Evolutionary conservation across 2,113 vertebrate genomes (phyloP).

Genomic region (Indri indri): DNA sequence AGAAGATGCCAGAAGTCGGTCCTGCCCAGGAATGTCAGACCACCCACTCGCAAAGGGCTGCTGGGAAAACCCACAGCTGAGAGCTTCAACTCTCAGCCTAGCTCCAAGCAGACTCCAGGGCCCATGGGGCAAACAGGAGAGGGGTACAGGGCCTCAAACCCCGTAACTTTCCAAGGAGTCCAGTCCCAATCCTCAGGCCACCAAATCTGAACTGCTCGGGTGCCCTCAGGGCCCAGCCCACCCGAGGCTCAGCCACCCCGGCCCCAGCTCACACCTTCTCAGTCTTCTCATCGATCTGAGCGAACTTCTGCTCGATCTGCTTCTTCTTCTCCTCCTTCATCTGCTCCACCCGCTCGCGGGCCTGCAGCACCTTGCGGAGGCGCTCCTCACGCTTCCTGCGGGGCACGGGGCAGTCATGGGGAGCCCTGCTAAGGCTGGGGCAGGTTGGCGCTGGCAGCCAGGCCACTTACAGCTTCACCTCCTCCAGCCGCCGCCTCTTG

Average conservation of each 20-base stretch:
- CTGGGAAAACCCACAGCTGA: neutral
- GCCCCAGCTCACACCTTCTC: slow-evolving; percentile 87
- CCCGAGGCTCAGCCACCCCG: accelerated
- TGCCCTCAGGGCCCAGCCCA: neutral
- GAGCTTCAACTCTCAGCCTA: neutral
- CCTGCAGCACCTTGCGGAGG: slow-evolving; percentile 89
- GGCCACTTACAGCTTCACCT: slow-evolving; percentile 89
- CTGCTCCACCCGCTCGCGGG: slow-evolving; percentile 92
- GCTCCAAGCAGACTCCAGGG: neutral
- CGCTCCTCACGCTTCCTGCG: slow-evolving; percentile 94
- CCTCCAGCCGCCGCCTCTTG: slow-evolving; percentile 89
- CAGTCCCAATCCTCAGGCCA: neutral
- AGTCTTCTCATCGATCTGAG: slow-evolving; percentile 92
- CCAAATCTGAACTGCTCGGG: too few species aligned
- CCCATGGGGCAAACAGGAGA: neutral
- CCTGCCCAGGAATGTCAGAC: neutral
- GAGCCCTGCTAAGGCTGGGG: accelerated
- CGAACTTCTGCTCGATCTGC: slow-evolving; percentile 93
- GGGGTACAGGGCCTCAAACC: accelerated
- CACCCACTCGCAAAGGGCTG: neutral
- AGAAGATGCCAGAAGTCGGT: neutral
- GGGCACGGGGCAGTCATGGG: neutral
- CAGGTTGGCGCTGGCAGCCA: accelerated
- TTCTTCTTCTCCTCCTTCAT: slow-evolving; percentile 93
- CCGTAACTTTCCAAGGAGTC: accelerated